Evolutionary conservation across 2,888 invertebrate genomes (phyloP).

Genomic region (Cabera pusaria): DNA sequence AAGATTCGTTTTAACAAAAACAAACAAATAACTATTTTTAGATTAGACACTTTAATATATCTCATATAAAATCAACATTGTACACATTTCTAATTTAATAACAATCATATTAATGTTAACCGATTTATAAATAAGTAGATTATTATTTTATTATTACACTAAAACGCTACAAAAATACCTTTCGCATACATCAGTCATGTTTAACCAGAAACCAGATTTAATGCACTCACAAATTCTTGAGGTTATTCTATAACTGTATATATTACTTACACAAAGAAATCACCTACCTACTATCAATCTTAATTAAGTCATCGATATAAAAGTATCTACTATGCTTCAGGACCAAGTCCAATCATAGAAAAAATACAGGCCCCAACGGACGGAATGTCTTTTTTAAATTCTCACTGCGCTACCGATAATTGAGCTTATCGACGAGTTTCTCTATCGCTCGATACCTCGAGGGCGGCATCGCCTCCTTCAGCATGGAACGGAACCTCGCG

Average conservation of each 20-base stretch:
- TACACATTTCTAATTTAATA: slow-evolving; percentile 4
- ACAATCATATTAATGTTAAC: slow-evolving; percentile 12
- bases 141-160: slow-evolving; percentile 2
- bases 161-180: slow-evolving; percentile 61
- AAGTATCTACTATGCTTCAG: no score
- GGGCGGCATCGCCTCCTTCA: slow-evolving; percentile 91
- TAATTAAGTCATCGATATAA: no score
- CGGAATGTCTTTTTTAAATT: no score
- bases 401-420: slow-evolving; percentile 46
- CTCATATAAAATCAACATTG: slow-evolving; percentile 17
- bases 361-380: no score
- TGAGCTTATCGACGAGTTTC: slow-evolving; percentile 87
- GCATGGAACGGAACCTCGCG: slow-evolving; percentile 88
- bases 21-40: no score
- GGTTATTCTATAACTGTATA: no score
- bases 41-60: slow-evolving; percentile 10
- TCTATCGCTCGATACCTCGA: slow-evolving; percentile 92
- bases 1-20: no score
- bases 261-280: no score
- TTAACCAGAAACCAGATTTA: slow-evolving; percentile 13
- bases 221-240: no score
- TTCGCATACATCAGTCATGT: slow-evolving; percentile 67
- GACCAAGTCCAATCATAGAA: no score
- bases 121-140: slow-evolving; percentile 12
- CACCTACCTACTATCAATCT: no score